These are phyloP conservation scores for Cebus imitator DNA, from an alignment of 2,113 vertebrate genomes.

Conservation along the genomic window DNA sequence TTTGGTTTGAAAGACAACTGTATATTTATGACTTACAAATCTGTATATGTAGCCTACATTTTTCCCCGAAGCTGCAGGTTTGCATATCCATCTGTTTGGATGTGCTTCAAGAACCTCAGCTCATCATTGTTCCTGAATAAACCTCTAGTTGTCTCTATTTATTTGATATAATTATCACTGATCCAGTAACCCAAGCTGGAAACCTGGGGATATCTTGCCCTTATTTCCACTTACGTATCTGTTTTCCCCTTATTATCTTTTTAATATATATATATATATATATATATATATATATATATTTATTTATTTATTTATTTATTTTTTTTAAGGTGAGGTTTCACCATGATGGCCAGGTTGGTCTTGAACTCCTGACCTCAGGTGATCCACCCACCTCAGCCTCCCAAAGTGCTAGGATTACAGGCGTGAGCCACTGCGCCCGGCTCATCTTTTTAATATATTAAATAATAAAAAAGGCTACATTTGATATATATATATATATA, in stretches of 20 bases:
- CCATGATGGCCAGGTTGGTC: too few species aligned
- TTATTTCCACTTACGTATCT: not conserved
- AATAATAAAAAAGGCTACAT: not conserved
- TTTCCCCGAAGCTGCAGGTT: not conserved
- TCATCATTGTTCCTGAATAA: not conserved
- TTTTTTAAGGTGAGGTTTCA: too few species aligned
- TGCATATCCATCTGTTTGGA: not conserved
- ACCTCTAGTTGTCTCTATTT: not conserved
- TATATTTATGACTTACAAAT: not conserved
- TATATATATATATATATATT: too few species aligned
- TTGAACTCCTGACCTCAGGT: too few species aligned
- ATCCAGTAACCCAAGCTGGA: not conserved
- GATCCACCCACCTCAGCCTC: too few species aligned
- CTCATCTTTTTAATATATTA: not conserved
- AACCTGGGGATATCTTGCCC: not conserved
- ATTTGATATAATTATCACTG: not conserved
- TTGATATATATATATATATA: not conserved
- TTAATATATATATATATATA: not conserved
- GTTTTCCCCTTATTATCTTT: not conserved
- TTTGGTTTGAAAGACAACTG: not conserved
- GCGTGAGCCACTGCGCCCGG: too few species aligned
- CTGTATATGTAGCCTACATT: not conserved
- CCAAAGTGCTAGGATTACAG: too few species aligned
- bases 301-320: too few species aligned
- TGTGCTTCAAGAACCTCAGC: not conserved